Evolutionary conservation across 2,797 vertebrate species (phyloP).

Genomic region (Microtus californicus): DNA sequence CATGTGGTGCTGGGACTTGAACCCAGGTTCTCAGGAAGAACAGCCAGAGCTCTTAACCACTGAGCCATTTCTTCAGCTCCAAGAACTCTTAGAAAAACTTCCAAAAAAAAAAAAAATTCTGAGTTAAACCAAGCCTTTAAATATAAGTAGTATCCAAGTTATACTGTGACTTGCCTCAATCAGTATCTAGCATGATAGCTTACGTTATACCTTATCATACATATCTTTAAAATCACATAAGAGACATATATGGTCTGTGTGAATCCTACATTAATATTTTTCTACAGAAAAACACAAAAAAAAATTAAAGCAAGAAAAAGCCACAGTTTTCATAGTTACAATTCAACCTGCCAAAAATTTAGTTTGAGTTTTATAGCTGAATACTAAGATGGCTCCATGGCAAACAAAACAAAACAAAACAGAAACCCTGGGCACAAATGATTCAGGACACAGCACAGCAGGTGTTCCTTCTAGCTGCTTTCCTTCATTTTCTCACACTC

Average conservation of each 20-base stretch:
- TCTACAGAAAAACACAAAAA: conserved; percentile 33
- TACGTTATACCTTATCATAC: neutral
- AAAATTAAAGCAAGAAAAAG: conserved; percentile 12
- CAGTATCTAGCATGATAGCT: conserved; percentile 16
- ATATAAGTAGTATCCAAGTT: neutral
- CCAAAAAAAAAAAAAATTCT: conserved; percentile 45
- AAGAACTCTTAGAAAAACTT: neutral
- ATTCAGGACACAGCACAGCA: conserved; percentile 24
- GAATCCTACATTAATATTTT: conserved; percentile 37
- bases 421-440: conserved; percentile 15
- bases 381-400: neutral
- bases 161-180: neutral
- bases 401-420: neutral
- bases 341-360: neutral
- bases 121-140: conserved; percentile 53
- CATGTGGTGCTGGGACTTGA: neutral
- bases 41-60: neutral
- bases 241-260: neutral
- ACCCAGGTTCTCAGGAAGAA: neutral
- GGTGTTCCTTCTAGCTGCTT: neutral
- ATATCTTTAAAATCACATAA: neutral
- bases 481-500: neutral
- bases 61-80: neutral
- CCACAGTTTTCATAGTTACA: conserved; percentile 49
- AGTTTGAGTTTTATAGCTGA: neutral